Conservation (phyloP, 2,797 vertebrate species). For the Chiloscyllium punctatum region DNA sequence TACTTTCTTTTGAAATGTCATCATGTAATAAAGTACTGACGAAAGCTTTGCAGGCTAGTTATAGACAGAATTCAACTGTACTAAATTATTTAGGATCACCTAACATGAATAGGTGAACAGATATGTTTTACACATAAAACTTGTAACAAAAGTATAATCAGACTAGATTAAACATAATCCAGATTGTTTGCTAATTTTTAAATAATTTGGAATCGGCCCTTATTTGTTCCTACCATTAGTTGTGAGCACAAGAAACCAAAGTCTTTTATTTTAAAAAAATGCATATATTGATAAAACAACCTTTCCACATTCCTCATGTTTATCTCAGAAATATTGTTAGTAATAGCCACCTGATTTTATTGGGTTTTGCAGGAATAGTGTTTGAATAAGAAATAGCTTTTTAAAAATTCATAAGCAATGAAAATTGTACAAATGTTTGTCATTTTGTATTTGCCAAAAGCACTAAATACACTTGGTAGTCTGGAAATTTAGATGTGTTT, state of each 20-base stretch:
- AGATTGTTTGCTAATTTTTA: neutral
- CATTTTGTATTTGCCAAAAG: conserved; percentile 18
- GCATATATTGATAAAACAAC: neutral
- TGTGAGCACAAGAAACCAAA: neutral
- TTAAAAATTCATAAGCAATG: neutral
- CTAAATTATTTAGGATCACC: neutral
- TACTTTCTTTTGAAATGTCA: neutral
- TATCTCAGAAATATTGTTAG: neutral
- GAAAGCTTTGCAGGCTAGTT: neutral
- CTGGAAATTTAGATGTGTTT: conserved; percentile 22
- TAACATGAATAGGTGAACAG: neutral
- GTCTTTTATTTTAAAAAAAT: neutral
- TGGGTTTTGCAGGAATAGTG: neutral
- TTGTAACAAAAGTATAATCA: neutral
- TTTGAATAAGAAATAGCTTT: neutral
- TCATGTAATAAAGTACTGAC: neutral
- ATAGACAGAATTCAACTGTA: neutral
- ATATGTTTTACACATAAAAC: too few relatives aligned
- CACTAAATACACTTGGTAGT: neutral
- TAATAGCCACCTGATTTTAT: neutral
- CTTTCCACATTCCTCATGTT: neutral
- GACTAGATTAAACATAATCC: neutral
- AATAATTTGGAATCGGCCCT: neutral
- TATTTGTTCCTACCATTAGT: neutral
- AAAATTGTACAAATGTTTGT: neutral